Evolutionary conservation across 2,113 vertebrate species (phyloP).

Genomic region (Rhabdomys dilectus): DNA sequence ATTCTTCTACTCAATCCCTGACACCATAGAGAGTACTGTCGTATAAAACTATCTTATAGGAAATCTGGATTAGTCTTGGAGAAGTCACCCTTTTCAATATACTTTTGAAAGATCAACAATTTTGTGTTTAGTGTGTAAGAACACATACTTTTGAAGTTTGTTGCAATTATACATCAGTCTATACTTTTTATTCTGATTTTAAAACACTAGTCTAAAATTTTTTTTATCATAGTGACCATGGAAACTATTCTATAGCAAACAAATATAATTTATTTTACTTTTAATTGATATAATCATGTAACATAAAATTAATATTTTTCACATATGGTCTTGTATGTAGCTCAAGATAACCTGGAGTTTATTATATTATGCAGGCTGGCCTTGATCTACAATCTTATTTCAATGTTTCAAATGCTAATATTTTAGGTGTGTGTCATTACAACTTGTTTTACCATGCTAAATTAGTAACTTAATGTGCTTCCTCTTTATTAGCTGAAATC

Average conservation of each 20-base stretch:
- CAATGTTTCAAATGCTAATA: not conserved
- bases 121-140: not conserved
- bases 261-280: not conserved
- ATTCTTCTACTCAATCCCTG: not conserved
- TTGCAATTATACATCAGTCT: not conserved
- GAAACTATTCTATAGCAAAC: not conserved
- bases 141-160: conserved; percentile 12
- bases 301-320: not conserved
- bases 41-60: conserved; percentile 25
- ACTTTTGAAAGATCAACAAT: conserved; percentile 28
- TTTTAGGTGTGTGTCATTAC: not conserved
- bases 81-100: not conserved
- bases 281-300: not conserved
- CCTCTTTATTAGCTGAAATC: not conserved
- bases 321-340: not conserved
- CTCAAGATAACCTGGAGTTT: not conserved
- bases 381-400: not conserved
- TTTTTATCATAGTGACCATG: conserved; percentile 28
- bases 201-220: not conserved
- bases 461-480: not conserved
- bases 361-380: not conserved
- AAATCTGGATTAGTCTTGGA: not conserved
- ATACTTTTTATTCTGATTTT: not conserved
- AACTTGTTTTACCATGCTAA: not conserved
- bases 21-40: not conserved